These are phyloP conservation scores for Epinephelus fuscoguttatus DNA, from an alignment of 2,113 vertebrate genomes.

Conservation along the genomic window DNA sequence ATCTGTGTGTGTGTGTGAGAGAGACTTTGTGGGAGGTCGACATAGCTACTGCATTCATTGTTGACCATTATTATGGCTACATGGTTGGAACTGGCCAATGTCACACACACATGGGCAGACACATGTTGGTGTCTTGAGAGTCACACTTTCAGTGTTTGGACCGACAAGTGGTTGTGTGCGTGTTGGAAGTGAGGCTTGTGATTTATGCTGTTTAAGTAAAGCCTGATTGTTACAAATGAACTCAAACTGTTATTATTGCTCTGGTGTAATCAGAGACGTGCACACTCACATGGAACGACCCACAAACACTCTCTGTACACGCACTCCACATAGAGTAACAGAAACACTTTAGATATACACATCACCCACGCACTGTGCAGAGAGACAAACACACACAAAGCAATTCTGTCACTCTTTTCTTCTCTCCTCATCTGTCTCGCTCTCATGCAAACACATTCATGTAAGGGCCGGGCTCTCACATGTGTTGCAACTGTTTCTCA, in stretches of 20 bases:
- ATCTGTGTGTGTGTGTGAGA: background rate
- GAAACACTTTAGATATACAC: slow-evolving; percentile 51
- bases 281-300: slow-evolving; percentile 24
- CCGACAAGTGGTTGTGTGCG: slow-evolving; percentile 15
- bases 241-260: slow-evolving; percentile 70
- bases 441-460: slow-evolving; percentile 34
- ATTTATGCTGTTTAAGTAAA: slow-evolving; percentile 83
- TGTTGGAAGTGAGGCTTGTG: slow-evolving; percentile 57
- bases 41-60: slow-evolving; percentile 56
- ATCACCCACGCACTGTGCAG: background rate
- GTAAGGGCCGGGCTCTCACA: slow-evolving; percentile 1
- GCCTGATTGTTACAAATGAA: slow-evolving; percentile 85
- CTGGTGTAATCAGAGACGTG: slow-evolving; percentile 55
- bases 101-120: slow-evolving; percentile 39
- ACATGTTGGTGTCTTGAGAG: slow-evolving; percentile 42
- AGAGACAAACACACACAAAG: slow-evolving; percentile 62
- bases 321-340: slow-evolving; percentile 18
- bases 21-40: slow-evolving; percentile 73
- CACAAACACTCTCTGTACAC: slow-evolving; percentile 42
- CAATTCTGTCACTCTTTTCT: slow-evolving; percentile 29
- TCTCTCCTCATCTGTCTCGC: slow-evolving; percentile 45
- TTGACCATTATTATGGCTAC: slow-evolving; percentile 70
- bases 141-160: slow-evolving; percentile 35
- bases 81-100: slow-evolving; percentile 68
- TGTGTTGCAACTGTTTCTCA: slow-evolving; percentile 11